Evolutionary conservation across 2,113 vertebrate genomes (phyloP), one percentile per base, ranked within the genome.

Genomic region (Bujurquina vittata): DNA sequence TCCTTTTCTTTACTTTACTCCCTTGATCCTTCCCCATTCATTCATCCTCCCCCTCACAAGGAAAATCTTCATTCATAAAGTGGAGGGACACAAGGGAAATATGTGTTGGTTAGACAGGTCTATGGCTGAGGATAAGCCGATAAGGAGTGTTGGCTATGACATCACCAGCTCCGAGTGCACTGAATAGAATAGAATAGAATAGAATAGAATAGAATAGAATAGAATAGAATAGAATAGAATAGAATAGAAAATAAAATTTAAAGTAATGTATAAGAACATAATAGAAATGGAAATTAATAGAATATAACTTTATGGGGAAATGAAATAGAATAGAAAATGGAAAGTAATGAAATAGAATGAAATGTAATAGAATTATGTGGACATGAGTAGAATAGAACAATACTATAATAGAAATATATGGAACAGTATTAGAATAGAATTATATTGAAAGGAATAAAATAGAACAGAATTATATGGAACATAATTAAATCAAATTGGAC

Each of bases 21-120:
- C 81, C 67, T 75, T 78, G 79, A 75, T 82, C 65, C 67, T 31
- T 91, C 73, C 69, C 56, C 2, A 2, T 79, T 85, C 89, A 84
- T 87, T 87, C 88, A 81, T 86, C 84, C 91, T 87, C 89, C 90
- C 87, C 84, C 82, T 84, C 76, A 79, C 89, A 79, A 77, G 84
- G 76, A 84, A 60, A 83, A 84, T 81, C 60, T 91, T 90, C 85
- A 92, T 93, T 93, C 92, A 91, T 85, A 91, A 91, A 86, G 57
- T 80, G 35, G 49, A 72, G 58, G 60, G 43, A 59, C 89, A 77
- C 12, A 26, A 76, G 77, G 82, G 23, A 40, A 33, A 54, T 11
- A 49, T 43, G n/a, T 60, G 29, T 55, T 61, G 31, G 23, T 83
- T 79, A 62, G 75, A 72, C 33, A 6, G 77, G 43, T 77, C 9